phyloP scores from a whole-genome alignment of 30 jellyfish, hydroid and myxozoan species.

The Aurelia aurita region DNA sequence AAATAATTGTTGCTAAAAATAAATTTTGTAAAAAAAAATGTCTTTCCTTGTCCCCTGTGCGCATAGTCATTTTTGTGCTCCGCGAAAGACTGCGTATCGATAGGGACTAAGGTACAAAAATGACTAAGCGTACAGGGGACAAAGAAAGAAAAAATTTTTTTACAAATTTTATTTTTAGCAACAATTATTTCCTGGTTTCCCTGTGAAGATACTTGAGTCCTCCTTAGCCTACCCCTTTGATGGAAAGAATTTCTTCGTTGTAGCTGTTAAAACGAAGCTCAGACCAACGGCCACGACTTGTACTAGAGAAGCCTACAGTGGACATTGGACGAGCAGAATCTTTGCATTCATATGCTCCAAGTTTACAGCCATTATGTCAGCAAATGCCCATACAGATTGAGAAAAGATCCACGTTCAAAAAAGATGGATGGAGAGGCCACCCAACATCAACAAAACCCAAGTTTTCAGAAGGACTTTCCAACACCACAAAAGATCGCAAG shows the following conservation, averaged over 20 bases:
- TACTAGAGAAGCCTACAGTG: constrained; percentile 26
- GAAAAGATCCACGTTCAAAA: constrained; percentile 22
- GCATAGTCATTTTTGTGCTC: too few species aligned
- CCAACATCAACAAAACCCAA: constrained; percentile 48
- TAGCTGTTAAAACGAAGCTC: constrained; percentile 45
- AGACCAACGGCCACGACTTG: constrained; percentile 54
- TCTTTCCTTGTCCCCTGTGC: too few species aligned
- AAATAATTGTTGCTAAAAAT: too few species aligned
- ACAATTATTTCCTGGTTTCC: too few species aligned
- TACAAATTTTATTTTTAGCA: too few species aligned
- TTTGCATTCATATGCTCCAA: constrained; percentile 14
- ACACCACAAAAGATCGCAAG: constrained; percentile 14
- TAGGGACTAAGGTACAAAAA: too few species aligned
- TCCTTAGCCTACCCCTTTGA: too few species aligned
- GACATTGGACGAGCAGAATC: constrained; percentile 13
- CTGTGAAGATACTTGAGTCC: too few species aligned
- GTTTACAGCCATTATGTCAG: constrained; percentile 70
- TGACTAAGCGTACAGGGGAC: too few species aligned
- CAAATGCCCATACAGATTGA: constrained; percentile 71
- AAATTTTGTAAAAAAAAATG: too few species aligned
- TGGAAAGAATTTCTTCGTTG: neutral
- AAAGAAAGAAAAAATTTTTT: too few species aligned
- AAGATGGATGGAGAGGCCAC: constrained; percentile 63
- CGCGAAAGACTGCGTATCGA: too few species aligned
- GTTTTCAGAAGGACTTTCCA: constrained; percentile 28